These are phyloP conservation scores for Neogale vison DNA, from an alignment of 2,113 vertebrate genomes.

Conservation along the genomic window DNA sequence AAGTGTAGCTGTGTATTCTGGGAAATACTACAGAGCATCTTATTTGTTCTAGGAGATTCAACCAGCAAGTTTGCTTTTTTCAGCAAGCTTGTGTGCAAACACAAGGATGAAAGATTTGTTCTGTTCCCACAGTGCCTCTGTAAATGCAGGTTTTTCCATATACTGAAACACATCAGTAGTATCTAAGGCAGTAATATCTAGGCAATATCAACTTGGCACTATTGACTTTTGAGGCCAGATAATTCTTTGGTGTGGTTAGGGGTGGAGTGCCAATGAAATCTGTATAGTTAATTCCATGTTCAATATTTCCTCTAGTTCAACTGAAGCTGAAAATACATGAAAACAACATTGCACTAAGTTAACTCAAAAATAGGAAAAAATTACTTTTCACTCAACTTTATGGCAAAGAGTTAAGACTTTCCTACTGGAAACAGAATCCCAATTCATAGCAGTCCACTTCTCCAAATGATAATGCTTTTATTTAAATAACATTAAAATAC, in stretches of 20 bases:
- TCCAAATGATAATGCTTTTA: not conserved
- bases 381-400: not conserved
- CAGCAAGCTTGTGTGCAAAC: not conserved
- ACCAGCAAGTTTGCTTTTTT: not conserved
- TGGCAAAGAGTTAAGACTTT: not conserved
- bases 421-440: not conserved
- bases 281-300: not conserved
- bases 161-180: not conserved
- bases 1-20: not conserved
- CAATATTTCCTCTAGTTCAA: not conserved
- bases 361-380: fast-evolving
- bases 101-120: not conserved
- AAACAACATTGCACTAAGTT: not conserved
- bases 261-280: not conserved
- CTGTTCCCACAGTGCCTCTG: not conserved
- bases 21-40: not conserved
- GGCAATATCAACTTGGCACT: not conserved
- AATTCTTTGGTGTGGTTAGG: not conserved
- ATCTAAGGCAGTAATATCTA: not conserved
- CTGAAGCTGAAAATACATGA: not conserved
- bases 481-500: constrained; percentile 21
- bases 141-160: not conserved
- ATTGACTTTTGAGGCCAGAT: not conserved
- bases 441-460: not conserved
- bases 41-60: not conserved